Evolutionary conservation across 2,888 invertebrate genomes (phyloP), one percentile per base, ranked within the genome.

Genomic region (Caenorhabditis zanzibari): DNA sequence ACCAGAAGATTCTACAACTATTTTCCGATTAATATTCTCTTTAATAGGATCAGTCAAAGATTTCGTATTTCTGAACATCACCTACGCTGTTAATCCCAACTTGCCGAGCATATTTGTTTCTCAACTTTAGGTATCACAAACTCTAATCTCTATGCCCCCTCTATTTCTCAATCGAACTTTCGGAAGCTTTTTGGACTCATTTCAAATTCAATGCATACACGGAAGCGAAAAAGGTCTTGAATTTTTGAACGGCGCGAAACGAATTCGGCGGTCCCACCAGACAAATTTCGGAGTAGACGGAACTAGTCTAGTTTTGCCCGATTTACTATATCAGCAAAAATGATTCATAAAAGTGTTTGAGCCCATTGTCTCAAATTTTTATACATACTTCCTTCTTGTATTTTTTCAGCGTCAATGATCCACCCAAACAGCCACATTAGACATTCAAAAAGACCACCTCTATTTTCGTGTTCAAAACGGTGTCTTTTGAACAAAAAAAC

Each of bases 191-290:
- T 66, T 49, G 10, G 66, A 66, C 32, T 32, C 26, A 49, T 66
- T 32, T 22, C 7, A 52, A 52, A 66, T 66, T 66, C 66, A 64
- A 49, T 64, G 49, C 64, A 64, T 49, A 35, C 32, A 52, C 66
- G 66, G 28, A 47, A 64, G 38, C 22, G 10, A 10, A 38, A 38
- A 63, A 49, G 32, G 19, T 32, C 52, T 66, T 35, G 66, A 66
- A 66, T 66, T 49, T 66, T 66, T 66, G 66, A 66, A 66, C 49
- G 58, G 35, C 24, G 3, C 26, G 19, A n/a, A 28, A 24, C 24
- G 64, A 66, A 66, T 66, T 66, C 49, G 64, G 19, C 3, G 47
- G 26, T 66, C 49, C 52, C 35, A 12, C 49, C 6, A 24, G 9
- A n/a, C 26, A 47, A 19, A 49, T 32, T 28, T 52, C 22, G 5